Conservation (phyloP, 2,113 vertebrate species). For the Gymnarchus niloticus region DNA sequence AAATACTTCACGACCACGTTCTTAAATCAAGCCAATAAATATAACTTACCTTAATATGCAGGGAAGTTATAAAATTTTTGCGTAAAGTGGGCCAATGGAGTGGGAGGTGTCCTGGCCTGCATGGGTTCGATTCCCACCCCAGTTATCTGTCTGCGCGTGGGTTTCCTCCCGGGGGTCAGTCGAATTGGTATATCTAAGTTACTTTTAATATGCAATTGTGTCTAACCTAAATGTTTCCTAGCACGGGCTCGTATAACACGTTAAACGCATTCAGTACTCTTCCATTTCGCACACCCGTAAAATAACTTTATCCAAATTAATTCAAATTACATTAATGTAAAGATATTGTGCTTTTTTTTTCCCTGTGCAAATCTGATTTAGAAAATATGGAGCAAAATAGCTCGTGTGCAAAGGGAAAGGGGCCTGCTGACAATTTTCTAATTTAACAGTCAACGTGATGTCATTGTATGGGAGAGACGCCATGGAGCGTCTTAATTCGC, state of each 20-base stretch:
- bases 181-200: not conserved
- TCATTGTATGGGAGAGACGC: not conserved
- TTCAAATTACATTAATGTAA: not conserved
- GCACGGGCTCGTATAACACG: not conserved
- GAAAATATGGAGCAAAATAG: not conserved
- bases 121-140: not conserved
- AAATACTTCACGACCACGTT: not conserved
- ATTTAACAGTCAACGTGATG: conserved; percentile 12
- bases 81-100: not conserved
- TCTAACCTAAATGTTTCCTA: not conserved
- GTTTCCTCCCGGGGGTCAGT: not conserved
- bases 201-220: not conserved
- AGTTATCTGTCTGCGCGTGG: not conserved
- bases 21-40: not conserved
- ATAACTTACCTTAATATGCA: not conserved
- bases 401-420: not conserved
- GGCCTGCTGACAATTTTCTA: not conserved
- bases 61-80: not conserved
- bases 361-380: not conserved
- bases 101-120: not conserved
- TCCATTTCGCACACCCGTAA: not conserved
- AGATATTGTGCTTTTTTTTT: not conserved
- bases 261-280: not conserved
- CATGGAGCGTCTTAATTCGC: conserved; percentile 5
- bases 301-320: not conserved